These are phyloP conservation scores for Chelmon rostratus DNA, from an alignment of 2,797 vertebrate species.

Conservation along the genomic window DNA sequence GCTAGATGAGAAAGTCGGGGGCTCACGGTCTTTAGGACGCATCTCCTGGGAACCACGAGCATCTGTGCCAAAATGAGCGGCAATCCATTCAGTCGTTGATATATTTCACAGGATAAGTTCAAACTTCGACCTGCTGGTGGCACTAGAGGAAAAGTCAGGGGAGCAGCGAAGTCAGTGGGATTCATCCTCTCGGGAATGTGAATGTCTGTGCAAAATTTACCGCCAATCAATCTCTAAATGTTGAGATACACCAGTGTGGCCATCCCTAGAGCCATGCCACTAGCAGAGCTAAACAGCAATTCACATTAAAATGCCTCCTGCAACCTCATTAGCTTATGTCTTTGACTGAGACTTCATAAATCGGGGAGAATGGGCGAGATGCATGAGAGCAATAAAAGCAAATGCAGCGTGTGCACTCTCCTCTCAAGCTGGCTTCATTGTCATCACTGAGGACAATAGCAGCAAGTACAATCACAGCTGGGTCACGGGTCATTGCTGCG, in stretches of 20 bases:
- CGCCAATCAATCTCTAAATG: neutral
- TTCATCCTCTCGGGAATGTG: too few relatives aligned
- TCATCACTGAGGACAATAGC: constrained; percentile 50
- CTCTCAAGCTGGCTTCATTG: constrained; percentile 36
- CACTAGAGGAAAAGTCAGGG: too few relatives aligned
- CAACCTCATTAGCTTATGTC: constrained; percentile 11
- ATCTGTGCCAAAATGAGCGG: too few relatives aligned
- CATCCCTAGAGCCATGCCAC: neutral
- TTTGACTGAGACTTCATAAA: constrained; percentile 19
- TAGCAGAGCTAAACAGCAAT: too few relatives aligned
- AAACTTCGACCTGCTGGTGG: too few relatives aligned
- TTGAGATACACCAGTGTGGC: neutral
- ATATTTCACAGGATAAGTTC: neutral
- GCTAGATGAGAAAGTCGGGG: too few relatives aligned
- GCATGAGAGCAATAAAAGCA: constrained; percentile 44
- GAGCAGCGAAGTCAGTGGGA: too few relatives aligned
- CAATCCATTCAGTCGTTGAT: too few relatives aligned
- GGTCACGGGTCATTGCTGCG: constrained; percentile 56
- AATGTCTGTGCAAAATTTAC: neutral
- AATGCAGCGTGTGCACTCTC: constrained; percentile 18
- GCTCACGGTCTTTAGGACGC: too few relatives aligned
- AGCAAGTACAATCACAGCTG: constrained; percentile 47
- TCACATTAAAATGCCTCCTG: neutral
- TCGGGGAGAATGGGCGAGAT: constrained; percentile 12
- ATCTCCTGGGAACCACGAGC: too few relatives aligned